Conservation (phyloP, 2,888 invertebrate genomes). For the Agrilus mali region DNA sequence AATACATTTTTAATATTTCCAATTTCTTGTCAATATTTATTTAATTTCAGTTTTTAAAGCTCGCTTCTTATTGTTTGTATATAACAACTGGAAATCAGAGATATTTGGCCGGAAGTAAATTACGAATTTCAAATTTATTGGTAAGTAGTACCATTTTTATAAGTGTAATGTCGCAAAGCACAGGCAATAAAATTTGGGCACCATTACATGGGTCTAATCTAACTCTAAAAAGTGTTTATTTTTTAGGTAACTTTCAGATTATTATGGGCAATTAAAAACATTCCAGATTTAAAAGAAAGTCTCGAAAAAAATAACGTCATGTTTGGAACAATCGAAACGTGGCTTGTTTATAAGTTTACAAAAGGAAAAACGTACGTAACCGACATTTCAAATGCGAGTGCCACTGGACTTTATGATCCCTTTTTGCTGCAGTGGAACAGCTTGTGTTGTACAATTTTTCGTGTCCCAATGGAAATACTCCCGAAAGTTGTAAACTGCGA, state of each 20-base stretch:
- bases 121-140: constrained; percentile 77
- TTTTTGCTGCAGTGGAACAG: constrained; percentile 78
- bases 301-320: constrained; percentile 50
- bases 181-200: too few species aligned
- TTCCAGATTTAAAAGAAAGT: constrained; percentile 53
- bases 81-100: constrained; percentile 65
- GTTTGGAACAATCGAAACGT: constrained; percentile 86
- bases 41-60: constrained; percentile 44
- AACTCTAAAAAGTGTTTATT: neutral
- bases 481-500: constrained; percentile 73
- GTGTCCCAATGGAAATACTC: constrained; percentile 61
- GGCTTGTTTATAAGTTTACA: constrained; percentile 77
- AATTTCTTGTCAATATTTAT: neutral
- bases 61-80: constrained; percentile 58
- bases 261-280: constrained; percentile 64
- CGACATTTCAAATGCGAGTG: constrained; percentile 83
- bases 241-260: constrained; percentile 64
- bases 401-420: constrained; percentile 89
- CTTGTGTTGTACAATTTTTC: constrained; percentile 52
- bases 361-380: constrained; percentile 55
- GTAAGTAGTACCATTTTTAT: constrained; percentile 36
- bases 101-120: constrained; percentile 71
- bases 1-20: neutral
- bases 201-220: too few species aligned
- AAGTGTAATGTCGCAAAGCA: too few species aligned